Evolutionary conservation across 1,140 invertebrate species (phyloP).

Genomic region (Drosophila tristis): DNA sequence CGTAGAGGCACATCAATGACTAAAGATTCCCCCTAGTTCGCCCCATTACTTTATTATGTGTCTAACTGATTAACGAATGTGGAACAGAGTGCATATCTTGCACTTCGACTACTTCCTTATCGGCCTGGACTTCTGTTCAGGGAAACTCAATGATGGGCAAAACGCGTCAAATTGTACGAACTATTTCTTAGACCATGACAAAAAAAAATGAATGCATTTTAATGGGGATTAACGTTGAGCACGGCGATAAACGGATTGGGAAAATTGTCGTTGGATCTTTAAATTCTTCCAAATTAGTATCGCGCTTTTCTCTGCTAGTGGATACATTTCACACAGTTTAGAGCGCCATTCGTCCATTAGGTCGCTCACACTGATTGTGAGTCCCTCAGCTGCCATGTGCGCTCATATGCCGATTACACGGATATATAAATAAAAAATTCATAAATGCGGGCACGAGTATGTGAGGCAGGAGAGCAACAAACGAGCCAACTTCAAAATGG

Average conservation of each 20-base stretch:
- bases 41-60: no score
- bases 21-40: not conserved
- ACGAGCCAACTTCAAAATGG: slow-evolving; percentile 29
- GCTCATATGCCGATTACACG: slow-evolving; percentile 57
- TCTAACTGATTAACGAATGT: no score
- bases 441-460: slow-evolving; percentile 23
- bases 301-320: not conserved
- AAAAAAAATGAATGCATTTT: no score
- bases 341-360: slow-evolving; percentile 17
- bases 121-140: not conserved
- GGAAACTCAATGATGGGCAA: not conserved
- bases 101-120: not conserved
- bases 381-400: slow-evolving; percentile 57
- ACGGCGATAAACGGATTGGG: no score
- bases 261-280: not conserved
- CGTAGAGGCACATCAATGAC: not conserved
- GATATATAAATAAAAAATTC: slow-evolving; percentile 63
- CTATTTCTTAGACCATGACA: no score
- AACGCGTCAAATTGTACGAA: not conserved
- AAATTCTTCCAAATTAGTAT: not conserved
- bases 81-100: not conserved
- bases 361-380: slow-evolving; percentile 4
- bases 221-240: no score
- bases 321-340: slow-evolving; percentile 37
- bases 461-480: slow-evolving; percentile 14